Evolutionary conservation across 2,797 vertebrate genomes (phyloP), one percentile per base, ranked within the genome.

Genomic region (Channallabes apus): DNA sequence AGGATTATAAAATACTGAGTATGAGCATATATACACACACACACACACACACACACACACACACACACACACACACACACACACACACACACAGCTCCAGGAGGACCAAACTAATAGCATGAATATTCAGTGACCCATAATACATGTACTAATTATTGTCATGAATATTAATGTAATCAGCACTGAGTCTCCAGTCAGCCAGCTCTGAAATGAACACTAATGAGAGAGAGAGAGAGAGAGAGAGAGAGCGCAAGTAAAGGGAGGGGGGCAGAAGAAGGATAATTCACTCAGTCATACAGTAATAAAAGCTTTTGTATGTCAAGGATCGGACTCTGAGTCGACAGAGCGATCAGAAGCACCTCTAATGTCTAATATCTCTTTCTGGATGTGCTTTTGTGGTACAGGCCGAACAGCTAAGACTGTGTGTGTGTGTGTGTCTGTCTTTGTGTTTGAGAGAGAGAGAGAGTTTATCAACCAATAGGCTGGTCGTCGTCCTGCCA

Each of bases 121-220:
- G 97, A 98, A 98, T 98, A 98, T 98, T 98, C 97, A 99, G 97
- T 96, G 97, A 98, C 97, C 97, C 97, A 96, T 97, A 96, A 96
- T 97, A 92, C 91, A 88, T 93, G 93, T 92, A 97, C 96, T 98
- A 98, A 99, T 99, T 99, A 98, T 96, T 94, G 95, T 97, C 97
- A 98, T 99, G 97, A 99, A 99, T 99, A 98, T 99, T 99, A 98
- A 99, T 99, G 96, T 78, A 93, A 96, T 97, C 95, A 96, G 96
- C 96, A 95, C 95, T 93, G 90, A 90, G 91, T 94, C 93, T 94
- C 94, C 95, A 94, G 95, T 97, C 96, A 96, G 96, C 94, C 96
- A 62, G 95, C 96, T 95, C 95, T 95, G 93, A 96, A 96, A 97
- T 95, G 96, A 96, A 93, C 96, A 96, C 95, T 97, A 97, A 97